Evolutionary conservation across 1,140 invertebrate species (phyloP).

Genomic region (Melipona quadrifasciata): DNA sequence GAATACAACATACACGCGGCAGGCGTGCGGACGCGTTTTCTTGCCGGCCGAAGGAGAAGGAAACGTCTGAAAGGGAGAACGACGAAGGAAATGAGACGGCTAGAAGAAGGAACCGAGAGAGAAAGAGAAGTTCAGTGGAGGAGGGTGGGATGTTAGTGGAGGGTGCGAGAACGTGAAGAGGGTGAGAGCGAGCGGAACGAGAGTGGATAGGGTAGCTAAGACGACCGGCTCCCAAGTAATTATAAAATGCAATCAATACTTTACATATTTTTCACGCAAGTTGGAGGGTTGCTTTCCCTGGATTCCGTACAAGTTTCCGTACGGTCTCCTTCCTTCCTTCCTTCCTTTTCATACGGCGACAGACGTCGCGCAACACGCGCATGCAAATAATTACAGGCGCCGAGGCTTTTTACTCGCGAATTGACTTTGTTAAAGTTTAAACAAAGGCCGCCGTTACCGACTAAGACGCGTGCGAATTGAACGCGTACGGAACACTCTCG

Average conservation of each 20-base stretch:
- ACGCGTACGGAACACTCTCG: neutral
- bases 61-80: constrained; percentile 52
- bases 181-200: constrained; percentile 67
- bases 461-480: neutral
- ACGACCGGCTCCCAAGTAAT: constrained; percentile 82
- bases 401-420: constrained; percentile 25
- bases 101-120: constrained; percentile 48
- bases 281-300: constrained; percentile 59
- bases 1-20: constrained; percentile 32
- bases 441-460: neutral
- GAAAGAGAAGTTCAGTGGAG: constrained; percentile 56
- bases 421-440: constrained; percentile 27
- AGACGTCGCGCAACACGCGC: constrained; percentile 47
- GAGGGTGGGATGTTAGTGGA: constrained; percentile 59
- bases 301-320: constrained; percentile 48
- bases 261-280: constrained; percentile 82
- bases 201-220: constrained; percentile 79
- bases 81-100: constrained; percentile 30
- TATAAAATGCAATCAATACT: constrained; percentile 83
- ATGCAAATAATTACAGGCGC: constrained; percentile 3
- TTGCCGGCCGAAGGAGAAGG: constrained; percentile 43
- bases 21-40: constrained; percentile 12
- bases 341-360: constrained; percentile 31
- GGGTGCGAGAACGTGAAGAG: constrained; percentile 69
- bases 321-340: constrained; percentile 2